Percentiles rank a stretch among this genome's conserved stretches.
phyloP scores from a whole-genome alignment of 2,888 invertebrate genomes.

The Pollenia amentaria region DNA sequence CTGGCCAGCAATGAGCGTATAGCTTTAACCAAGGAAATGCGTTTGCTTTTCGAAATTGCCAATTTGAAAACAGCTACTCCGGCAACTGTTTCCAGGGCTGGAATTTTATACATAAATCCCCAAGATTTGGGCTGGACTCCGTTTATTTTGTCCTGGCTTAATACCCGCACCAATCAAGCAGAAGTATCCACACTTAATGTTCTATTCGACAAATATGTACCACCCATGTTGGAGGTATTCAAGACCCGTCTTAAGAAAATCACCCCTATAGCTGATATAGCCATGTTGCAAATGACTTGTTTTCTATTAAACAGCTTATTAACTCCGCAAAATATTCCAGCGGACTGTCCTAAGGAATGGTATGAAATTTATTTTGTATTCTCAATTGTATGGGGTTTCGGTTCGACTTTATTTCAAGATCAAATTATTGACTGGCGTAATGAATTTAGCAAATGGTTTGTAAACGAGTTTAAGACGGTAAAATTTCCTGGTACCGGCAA shows the following conservation, averaged over 20 bases:
- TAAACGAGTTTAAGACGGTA: constrained; percentile 95
- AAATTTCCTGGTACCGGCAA: constrained; percentile 94
- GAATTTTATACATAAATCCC: constrained; percentile 97
- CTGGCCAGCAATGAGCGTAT: constrained; percentile 97
- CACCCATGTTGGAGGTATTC: constrained; percentile 91
- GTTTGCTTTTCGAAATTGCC: constrained; percentile 96
- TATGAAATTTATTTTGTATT: constrained; percentile 96
- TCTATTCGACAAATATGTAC: constrained; percentile 97
- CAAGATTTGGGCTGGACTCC: constrained; percentile 98
- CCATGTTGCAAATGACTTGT: constrained; percentile 95
- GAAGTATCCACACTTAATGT: constrained; percentile 93
- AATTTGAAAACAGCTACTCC: constrained; percentile 96
- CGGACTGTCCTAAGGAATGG: constrained; percentile 96
- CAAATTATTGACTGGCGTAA: constrained; percentile 95
- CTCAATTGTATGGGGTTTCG: constrained; percentile 96
- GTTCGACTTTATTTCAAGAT: constrained; percentile 95
- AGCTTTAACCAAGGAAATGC: constrained; percentile 94
- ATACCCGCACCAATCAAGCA: constrained; percentile 88
- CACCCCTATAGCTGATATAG: constrained; percentile 95
- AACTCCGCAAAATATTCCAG: constrained; percentile 91
- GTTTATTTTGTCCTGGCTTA: constrained; percentile 95
- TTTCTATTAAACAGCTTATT: constrained; percentile 94
- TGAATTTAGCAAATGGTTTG: constrained; percentile 98
- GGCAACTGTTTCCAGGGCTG: constrained; percentile 97
- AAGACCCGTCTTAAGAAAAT: constrained; percentile 92